These are phyloP conservation scores for Acrobasis consociella DNA, from an alignment of 2,888 invertebrate species.

Conservation along the genomic window DNA sequence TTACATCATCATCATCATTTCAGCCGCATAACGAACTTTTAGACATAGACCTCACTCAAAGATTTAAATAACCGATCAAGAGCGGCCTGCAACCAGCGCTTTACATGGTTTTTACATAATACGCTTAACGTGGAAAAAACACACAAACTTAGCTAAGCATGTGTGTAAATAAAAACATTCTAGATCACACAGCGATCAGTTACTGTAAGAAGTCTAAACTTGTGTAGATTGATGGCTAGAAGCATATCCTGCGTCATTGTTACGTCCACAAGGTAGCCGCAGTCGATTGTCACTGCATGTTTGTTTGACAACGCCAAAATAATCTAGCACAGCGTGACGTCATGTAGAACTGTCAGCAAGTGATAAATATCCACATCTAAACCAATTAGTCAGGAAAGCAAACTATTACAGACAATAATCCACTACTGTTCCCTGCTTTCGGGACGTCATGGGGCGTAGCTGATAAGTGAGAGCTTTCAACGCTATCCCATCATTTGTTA, in stretches of 20 bases:
- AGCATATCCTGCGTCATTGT: slow-evolving; percentile 33
- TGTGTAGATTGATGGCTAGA: slow-evolving; percentile 38
- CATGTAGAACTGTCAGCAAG: slow-evolving; percentile 32
- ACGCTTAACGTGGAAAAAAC: too few relatives aligned
- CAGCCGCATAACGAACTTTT: too few relatives aligned
- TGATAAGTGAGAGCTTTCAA: slow-evolving; percentile 58
- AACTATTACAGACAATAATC: slow-evolving; percentile 57
- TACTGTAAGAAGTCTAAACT: slow-evolving; percentile 1
- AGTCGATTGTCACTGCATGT: slow-evolving; percentile 28
- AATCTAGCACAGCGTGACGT: slow-evolving; percentile 37
- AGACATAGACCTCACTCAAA: too few relatives aligned
- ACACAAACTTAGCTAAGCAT: too few relatives aligned
- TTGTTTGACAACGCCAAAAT: slow-evolving; percentile 33
- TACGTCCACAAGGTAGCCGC: slow-evolving; percentile 20
- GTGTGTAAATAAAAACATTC: not conserved
- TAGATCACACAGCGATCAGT: slow-evolving; percentile 3
- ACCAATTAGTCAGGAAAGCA: slow-evolving; percentile 48
- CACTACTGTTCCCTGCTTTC: slow-evolving; percentile 42
- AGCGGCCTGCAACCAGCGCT: too few relatives aligned
- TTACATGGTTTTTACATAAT: too few relatives aligned
- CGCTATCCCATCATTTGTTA: slow-evolving; percentile 38
- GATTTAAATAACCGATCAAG: too few relatives aligned
- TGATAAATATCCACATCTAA: slow-evolving; percentile 34
- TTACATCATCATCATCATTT: too few relatives aligned
- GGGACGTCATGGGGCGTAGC: slow-evolving; percentile 52